A percentile compares a stretch with the other conserved stretches of the same genome.
These are phyloP conservation scores for Bos indicus DNA, from an alignment of 2,113 vertebrate genomes.

Conservation along the genomic window DNA sequence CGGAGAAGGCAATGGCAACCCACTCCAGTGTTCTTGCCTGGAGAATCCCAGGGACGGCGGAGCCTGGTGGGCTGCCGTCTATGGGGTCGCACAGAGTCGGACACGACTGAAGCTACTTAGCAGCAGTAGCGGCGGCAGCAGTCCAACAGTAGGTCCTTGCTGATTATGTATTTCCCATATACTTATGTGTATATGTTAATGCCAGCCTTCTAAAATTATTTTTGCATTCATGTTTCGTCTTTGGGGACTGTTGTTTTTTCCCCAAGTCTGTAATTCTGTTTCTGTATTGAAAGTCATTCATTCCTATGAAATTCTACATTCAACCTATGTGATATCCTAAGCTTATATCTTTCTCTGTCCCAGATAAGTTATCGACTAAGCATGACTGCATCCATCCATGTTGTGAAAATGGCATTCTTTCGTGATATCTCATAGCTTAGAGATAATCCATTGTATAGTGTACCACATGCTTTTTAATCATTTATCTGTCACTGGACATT, in stretches of 20 bases:
- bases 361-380: neutral
- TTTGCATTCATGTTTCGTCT: neutral
- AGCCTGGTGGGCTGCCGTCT: too few species aligned
- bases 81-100: fast-evolving
- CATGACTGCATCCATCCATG: neutral
- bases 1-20: too few species aligned
- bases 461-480: neutral
- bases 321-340: neutral
- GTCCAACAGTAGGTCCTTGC: neutral
- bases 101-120: too few species aligned
- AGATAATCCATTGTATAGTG: neutral
- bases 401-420: neutral
- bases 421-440: neutral
- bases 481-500: neutral
- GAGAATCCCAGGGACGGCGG: too few species aligned
- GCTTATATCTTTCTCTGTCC: neutral
- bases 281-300: neutral
- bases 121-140: too few species aligned
- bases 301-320: neutral
- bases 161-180: neutral
- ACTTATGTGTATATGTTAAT: neutral
- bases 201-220: neutral
- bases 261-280: neutral
- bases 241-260: neutral
- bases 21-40: too few species aligned